Evolutionary conservation across 2,113 vertebrate genomes (phyloP), one percentile per base, ranked within the genome.

Genomic region (Gasterosteus nipponicus): DNA sequence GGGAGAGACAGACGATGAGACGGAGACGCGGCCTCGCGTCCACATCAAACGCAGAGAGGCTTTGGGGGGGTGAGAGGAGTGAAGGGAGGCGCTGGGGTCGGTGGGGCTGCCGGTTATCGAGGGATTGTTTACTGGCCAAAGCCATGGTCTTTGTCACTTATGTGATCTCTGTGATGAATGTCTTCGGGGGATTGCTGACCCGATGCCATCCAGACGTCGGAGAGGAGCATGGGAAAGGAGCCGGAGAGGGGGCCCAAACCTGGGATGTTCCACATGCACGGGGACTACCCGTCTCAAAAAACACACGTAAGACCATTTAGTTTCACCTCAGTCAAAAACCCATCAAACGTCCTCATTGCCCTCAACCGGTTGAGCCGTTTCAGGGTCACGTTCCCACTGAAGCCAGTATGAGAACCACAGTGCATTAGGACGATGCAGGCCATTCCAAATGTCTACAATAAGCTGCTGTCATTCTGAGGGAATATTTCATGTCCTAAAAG

Each of bases 401-500:
- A 78, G 68, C 47, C 84, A 70, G 60, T 19, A 83, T 68, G 83
- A 89, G 77, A 83, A 72, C 35, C 61, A 56, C 64, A 78, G 63
- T 60, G 65, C 41, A 67, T 64, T 61, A 64, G 68, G 33, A 56
- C 29, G 29, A 42, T 2, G 7, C 75, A 35, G 69, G 41, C 66
- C 79, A 60, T 77, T 80, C 78, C 65, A 35, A 74, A 57, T 12
- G 8, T 80, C 47, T 57, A 86, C 64, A 80, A 78, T 85, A 82
- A 89, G 73, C 76, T 29, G 56, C 78, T 63, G 80, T 86, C 80
- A 63, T 22, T 75, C 73, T 66, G 10, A 60, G 69, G 84, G 75
- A 66, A 88, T 80, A 86, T 88, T 83, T 73, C 73, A 63, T 10
- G 19, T 68, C 41, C 68, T 89, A 83, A 87, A 86, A 92, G 89